Percentiles rank a stretch among this genome's conserved stretches.
Conservation (phyloP, 1,140 invertebrate genomes). For the Drosophila baimaii region DNA sequence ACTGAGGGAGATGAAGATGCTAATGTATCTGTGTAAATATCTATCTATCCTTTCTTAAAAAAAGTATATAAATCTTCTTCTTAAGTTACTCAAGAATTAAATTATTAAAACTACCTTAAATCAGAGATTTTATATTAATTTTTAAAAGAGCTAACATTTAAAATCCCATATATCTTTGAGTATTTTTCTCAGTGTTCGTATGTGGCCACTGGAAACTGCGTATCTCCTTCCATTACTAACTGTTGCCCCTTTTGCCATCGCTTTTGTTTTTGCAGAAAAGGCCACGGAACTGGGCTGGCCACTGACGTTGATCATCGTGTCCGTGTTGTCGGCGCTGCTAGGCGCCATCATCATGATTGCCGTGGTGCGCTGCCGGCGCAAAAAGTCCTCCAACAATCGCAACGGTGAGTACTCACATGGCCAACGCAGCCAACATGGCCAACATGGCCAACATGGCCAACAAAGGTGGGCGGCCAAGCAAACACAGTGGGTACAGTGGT, state of each 20-base stretch:
- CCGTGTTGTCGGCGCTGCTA: conserved; percentile 85
- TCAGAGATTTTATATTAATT: too few species aligned
- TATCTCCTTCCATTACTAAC: conserved; percentile 29
- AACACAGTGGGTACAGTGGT: conserved; percentile 34
- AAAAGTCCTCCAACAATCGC: conserved; percentile 82
- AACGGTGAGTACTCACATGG: conserved; percentile 74
- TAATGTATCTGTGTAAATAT: too few species aligned
- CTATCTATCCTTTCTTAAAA: too few species aligned
- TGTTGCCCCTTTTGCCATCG: conserved; percentile 1
- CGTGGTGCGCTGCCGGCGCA: conserved; percentile 85
- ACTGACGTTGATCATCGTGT: conserved; percentile 85
- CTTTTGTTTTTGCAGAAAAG: conserved; percentile 79
- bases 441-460: conserved; percentile 30
- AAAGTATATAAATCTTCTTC: too few species aligned
- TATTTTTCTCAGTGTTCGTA: background rate
- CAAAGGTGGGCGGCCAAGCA: conserved; percentile 33
- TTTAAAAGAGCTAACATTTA: too few species aligned
- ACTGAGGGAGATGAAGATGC: background rate
- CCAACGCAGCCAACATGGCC: background rate
- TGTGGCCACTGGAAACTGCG: background rate
- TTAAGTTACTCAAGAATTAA: too few species aligned
- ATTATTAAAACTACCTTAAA: too few species aligned
- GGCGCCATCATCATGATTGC: conserved; percentile 86
- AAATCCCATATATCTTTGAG: too few species aligned
- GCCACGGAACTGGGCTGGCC: conserved; percentile 85